Evolutionary conservation across 2,113 vertebrate genomes (phyloP), one percentile per base, ranked within the genome.

Genomic region (Aspiorhynchus laticeps): DNA sequence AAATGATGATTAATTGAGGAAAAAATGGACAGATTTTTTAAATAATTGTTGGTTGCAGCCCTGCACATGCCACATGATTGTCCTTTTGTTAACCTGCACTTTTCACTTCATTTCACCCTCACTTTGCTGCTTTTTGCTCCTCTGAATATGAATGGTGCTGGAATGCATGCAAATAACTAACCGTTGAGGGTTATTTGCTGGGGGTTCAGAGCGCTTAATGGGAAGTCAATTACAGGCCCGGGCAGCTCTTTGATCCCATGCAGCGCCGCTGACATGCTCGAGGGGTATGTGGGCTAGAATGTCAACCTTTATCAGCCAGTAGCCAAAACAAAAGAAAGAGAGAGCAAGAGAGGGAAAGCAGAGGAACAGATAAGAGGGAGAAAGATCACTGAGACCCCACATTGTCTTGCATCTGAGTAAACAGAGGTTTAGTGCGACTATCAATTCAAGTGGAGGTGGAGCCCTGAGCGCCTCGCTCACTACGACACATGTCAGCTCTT

Each of bases 151-250:
- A 71, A 31, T 28, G n/a, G 43, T 24, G 6, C 43, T 14, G 19
- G 63, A 83, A 83, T 71, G 81, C 63, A 83, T 83, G 81, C 81
- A 83, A 83, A 83, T 83, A 83, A 83, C 65, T 28, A 81, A 83
- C 43, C 11, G 81, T 71, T 71, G 81, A 83, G 63, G 81, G 41
- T 53, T 71, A 83, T 83, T 48, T 71, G 65, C 63, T 71, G 43
- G 43, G 43, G 81, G 81, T 83, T 51, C 63, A 31, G 81, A 69
- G 28, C 28, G 1, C 43, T 51, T 71, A 83, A 83, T 71, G 63
- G 43, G 81, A 71, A 83, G 80, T 83, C 38, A 83, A 83, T 83
- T 83, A 83, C 43, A 83, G 80, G 63, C 28, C 41, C 2, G 63
- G 28, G 41, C 9, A 14, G 63, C 43, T 51, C 63, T 83, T 83